Evolutionary conservation across 2,797 vertebrate species (phyloP).

Genomic region (Menidia menidia): DNA sequence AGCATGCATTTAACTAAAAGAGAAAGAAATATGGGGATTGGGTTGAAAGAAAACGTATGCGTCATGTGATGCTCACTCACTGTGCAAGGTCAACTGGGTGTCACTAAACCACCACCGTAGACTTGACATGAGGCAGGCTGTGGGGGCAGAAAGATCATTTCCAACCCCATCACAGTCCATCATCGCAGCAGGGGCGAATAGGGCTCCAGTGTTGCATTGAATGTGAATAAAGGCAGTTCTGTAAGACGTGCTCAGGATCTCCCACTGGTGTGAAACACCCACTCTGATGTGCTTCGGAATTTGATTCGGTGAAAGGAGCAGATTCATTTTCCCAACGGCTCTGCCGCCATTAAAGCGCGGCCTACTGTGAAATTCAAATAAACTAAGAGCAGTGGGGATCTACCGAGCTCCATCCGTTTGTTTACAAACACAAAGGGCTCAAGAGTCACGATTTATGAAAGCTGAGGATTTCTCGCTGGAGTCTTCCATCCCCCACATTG

Average conservation of each 20-base stretch:
- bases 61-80: background rate
- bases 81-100: conserved; percentile 51
- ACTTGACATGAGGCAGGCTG: conserved; percentile 49
- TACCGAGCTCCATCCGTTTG: conserved; percentile 18
- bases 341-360: conserved; percentile 7
- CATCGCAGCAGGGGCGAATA: conserved; percentile 23
- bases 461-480: conserved; percentile 44
- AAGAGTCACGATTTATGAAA: conserved; percentile 42
- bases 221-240: conserved; percentile 31
- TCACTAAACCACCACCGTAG: conserved; percentile 45
- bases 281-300: conserved; percentile 8
- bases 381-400: conserved; percentile 16
- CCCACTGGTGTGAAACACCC: conserved; percentile 16
- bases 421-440: conserved; percentile 53
- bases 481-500: conserved; percentile 52
- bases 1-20: conserved; percentile 13
- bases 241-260: conserved; percentile 19
- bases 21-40: conserved; percentile 18
- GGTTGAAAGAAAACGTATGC: conserved; percentile 35
- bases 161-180: conserved; percentile 42
- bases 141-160: conserved; percentile 42
- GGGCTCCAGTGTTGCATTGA: conserved; percentile 19
- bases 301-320: conserved; percentile 23
- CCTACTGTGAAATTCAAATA: conserved; percentile 46
- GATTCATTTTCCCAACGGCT: conserved; percentile 33